Conservation (phyloP, 2,888 invertebrate genomes). For the Drosophila rubida region DNA sequence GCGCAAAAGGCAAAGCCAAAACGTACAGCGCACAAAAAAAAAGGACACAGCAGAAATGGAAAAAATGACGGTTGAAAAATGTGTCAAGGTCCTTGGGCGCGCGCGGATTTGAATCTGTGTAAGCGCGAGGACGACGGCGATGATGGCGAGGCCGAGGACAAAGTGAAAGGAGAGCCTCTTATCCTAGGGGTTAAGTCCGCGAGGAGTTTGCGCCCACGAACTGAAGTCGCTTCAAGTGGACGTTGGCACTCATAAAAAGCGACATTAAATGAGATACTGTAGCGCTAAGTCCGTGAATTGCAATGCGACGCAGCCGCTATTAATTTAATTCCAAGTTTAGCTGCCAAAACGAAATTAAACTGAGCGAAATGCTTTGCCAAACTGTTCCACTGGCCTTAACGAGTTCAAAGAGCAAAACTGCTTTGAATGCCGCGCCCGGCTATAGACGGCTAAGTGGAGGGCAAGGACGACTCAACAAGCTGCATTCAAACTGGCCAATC, state of each 20-base stretch:
- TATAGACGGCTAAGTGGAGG: too few species aligned
- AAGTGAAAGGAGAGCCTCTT: slow-evolving; percentile 30
- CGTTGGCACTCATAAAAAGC: slow-evolving; percentile 49
- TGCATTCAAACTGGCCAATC: slow-evolving; percentile 28
- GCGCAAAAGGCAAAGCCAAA: slow-evolving; percentile 34
- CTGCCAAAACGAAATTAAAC: slow-evolving; percentile 43
- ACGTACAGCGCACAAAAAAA: slow-evolving; percentile 7
- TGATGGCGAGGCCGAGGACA: neutral
- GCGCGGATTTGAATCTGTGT: slow-evolving; percentile 61
- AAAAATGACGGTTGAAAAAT: slow-evolving; percentile 55
- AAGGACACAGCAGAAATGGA: slow-evolving; percentile 25
- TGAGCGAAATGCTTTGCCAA: slow-evolving; percentile 41
- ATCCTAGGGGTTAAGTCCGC: slow-evolving; percentile 63
- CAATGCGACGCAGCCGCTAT: slow-evolving; percentile 55
- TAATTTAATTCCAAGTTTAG: slow-evolving; percentile 66
- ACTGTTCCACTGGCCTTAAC: slow-evolving; percentile 36
- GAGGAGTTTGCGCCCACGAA: slow-evolving; percentile 36
- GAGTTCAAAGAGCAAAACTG: slow-evolving; percentile 49
- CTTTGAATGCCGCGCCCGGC: slow-evolving; percentile 24
- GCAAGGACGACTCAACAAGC: slow-evolving; percentile 11
- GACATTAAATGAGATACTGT: slow-evolving; percentile 64
- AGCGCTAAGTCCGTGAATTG: slow-evolving; percentile 54
- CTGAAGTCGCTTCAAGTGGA: slow-evolving; percentile 38
- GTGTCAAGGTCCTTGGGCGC: slow-evolving; percentile 65
- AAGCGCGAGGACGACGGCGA: neutral